Percentiles rank a stretch among this genome's conserved stretches.
These are phyloP conservation scores for Molanna angustata DNA, from an alignment of 2,888 invertebrate genomes.

Conservation along the genomic window DNA sequence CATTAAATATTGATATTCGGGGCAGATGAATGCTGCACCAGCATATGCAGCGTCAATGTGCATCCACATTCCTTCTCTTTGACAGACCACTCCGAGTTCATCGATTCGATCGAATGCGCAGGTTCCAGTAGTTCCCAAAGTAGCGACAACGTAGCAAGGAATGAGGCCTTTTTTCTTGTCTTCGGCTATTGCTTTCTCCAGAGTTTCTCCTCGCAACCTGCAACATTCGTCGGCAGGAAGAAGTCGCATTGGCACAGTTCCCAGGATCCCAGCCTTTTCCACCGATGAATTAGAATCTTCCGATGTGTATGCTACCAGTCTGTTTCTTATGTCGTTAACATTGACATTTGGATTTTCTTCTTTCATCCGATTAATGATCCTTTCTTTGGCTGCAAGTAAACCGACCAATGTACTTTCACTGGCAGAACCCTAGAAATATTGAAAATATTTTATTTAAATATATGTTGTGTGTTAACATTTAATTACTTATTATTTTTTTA, in stretches of 20 bases:
- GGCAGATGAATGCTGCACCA: constrained; percentile 86
- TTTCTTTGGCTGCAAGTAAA: constrained; percentile 73
- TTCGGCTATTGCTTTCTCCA: constrained; percentile 68
- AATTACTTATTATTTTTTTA: too few species aligned
- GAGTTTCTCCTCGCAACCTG: constrained; percentile 62
- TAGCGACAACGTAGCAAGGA: constrained; percentile 83
- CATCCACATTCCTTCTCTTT: constrained; percentile 75
- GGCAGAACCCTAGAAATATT: constrained; percentile 69
- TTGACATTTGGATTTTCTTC: constrained; percentile 57
- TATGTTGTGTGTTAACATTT: too few species aligned
- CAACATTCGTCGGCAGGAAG: constrained; percentile 67
- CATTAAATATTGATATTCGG: constrained; percentile 81
- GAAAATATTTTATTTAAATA: not conserved
- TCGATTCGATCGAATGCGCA: constrained; percentile 84
- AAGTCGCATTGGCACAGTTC: constrained; percentile 73
- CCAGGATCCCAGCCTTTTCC: constrained; percentile 80
- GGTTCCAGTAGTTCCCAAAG: constrained; percentile 84
- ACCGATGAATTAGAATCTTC: constrained; percentile 89
- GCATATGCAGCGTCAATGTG: constrained; percentile 98
- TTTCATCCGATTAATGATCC: constrained; percentile 57
- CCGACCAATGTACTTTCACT: constrained; percentile 87
- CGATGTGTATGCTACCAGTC: constrained; percentile 79
- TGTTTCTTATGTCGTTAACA: constrained; percentile 62
- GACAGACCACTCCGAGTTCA: constrained; percentile 81
- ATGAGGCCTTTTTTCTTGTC: constrained; percentile 77